phyloP scores from a whole-genome alignment of 2,888 invertebrate genomes.

The Theretra japonica region DNA sequence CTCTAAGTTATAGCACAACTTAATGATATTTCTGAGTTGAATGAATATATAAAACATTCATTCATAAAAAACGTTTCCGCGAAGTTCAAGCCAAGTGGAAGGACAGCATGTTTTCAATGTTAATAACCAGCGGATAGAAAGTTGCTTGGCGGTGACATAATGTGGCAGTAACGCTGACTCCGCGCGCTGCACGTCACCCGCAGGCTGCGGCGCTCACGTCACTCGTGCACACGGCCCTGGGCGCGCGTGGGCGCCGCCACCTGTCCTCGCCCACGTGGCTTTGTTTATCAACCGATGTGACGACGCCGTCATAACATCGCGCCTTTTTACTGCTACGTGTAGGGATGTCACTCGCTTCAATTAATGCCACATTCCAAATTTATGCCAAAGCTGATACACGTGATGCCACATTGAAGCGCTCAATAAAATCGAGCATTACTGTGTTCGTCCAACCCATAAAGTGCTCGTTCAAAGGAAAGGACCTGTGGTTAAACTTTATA shows the following conservation, averaged over 20 bases:
- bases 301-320: constrained; percentile 25
- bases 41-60: background rate
- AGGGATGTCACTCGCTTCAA: background rate
- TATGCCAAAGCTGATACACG: too few relatives aligned
- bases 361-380: too few relatives aligned
- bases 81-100: background rate
- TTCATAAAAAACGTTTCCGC: background rate
- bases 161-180: constrained; percentile 51
- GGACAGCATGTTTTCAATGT: constrained; percentile 13
- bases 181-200: constrained; percentile 55
- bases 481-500: too few relatives aligned
- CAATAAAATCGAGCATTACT: too few relatives aligned
- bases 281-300: constrained; percentile 55
- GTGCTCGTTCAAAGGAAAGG: too few relatives aligned
- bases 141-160: constrained; percentile 27
- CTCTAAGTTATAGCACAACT: too few relatives aligned
- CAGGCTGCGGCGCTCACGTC: constrained; percentile 75
- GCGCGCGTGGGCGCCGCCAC: constrained; percentile 71
- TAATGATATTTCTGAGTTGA: background rate
- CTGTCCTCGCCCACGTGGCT: constrained; percentile 69
- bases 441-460: too few relatives aligned
- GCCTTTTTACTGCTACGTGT: background rate
- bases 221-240: constrained; percentile 79
- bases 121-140: constrained; percentile 17
- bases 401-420: too few relatives aligned